A percentile compares a stretch with the other conserved stretches of the same genome.
These are phyloP conservation scores for Parazoanthus darwini DNA, from an alignment of 92 coral and sea anemone species.

Conservation along the genomic window DNA sequence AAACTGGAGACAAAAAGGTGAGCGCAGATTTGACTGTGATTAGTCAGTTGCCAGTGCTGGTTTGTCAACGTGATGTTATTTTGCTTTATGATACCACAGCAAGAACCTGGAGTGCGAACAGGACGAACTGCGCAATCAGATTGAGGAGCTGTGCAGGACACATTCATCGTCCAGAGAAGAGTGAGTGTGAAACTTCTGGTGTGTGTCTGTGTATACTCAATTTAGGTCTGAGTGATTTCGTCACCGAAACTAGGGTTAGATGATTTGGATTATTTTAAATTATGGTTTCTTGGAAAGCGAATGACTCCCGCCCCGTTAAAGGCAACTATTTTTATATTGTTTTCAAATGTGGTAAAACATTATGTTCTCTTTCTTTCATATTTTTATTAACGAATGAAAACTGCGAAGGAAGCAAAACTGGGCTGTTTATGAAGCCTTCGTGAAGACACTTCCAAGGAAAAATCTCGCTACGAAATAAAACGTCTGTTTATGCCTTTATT, in stretches of 20 bases:
- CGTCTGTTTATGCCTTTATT: too few species aligned
- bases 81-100: slow-evolving; percentile 39
- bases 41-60: neutral
- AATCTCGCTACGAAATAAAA: too few species aligned
- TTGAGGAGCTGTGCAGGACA: slow-evolving; percentile 75
- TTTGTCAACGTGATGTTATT: neutral
- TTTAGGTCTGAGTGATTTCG: neutral
- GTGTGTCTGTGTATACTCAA: neutral
- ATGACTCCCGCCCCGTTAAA: too few species aligned
- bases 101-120: slow-evolving; percentile 81
- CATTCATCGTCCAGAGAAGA: slow-evolving; percentile 61
- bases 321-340: too few species aligned
- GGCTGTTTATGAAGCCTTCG: too few species aligned
- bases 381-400: too few species aligned
- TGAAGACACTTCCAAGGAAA: too few species aligned
- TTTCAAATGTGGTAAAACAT: too few species aligned
- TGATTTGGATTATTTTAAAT: too few species aligned
- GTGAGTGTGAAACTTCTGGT: slow-evolving; percentile 42
- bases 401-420: too few species aligned
- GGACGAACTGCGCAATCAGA: slow-evolving; percentile 75
- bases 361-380: too few species aligned
- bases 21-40: neutral
- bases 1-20: slow-evolving; percentile 23
- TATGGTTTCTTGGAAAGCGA: too few species aligned
- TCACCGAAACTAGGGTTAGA: neutral